phyloP scores from a whole-genome alignment of 2,888 invertebrate species.

The Aplocera efformata region DNA sequence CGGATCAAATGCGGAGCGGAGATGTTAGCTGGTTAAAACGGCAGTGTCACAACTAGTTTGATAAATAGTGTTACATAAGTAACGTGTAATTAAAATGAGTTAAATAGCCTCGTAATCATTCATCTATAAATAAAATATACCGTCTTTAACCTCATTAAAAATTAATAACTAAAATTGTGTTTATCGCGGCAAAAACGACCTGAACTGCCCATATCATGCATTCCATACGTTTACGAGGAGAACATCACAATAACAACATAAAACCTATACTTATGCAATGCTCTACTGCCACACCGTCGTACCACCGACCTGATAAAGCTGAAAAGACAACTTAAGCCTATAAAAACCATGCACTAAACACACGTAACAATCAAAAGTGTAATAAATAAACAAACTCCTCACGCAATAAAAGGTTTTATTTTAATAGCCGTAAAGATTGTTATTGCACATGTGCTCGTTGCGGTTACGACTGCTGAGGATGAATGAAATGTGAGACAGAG shows the following conservation, averaged over 20 bases:
- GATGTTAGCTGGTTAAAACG: too few relatives aligned
- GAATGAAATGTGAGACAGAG: conserved; percentile 70
- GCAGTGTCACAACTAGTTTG: conserved; percentile 1
- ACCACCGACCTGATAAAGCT: conserved; percentile 79
- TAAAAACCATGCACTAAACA: conserved; percentile 81
- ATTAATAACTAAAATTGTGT: conserved; percentile 57
- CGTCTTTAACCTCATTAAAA: conserved; percentile 49
- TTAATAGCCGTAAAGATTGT: conserved; percentile 70
- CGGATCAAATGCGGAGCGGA: too few relatives aligned
- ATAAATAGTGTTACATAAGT: conserved; percentile 3
- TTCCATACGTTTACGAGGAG: conserved; percentile 75
- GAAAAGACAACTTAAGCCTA: conserved; percentile 80
- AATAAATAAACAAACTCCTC: conserved; percentile 73
- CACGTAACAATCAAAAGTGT: conserved; percentile 65
- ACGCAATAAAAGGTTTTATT: conserved; percentile 77
- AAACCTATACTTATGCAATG: conserved; percentile 80
- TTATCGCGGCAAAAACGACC: conserved; percentile 60
- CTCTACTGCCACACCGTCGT: conserved; percentile 77
- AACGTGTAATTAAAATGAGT: conserved; percentile 11
- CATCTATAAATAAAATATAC: conserved; percentile 20
- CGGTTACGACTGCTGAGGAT: conserved; percentile 68
- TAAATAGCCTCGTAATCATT: conserved; percentile 13
- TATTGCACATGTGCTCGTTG: conserved; percentile 66
- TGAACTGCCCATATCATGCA: conserved; percentile 70
- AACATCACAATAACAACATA: conserved; percentile 79